A percentile compares a stretch with the other conserved stretches of the same genome.
Evolutionary conservation across 2,113 vertebrate species (phyloP).

Genomic region (Butorides virescens): DNA sequence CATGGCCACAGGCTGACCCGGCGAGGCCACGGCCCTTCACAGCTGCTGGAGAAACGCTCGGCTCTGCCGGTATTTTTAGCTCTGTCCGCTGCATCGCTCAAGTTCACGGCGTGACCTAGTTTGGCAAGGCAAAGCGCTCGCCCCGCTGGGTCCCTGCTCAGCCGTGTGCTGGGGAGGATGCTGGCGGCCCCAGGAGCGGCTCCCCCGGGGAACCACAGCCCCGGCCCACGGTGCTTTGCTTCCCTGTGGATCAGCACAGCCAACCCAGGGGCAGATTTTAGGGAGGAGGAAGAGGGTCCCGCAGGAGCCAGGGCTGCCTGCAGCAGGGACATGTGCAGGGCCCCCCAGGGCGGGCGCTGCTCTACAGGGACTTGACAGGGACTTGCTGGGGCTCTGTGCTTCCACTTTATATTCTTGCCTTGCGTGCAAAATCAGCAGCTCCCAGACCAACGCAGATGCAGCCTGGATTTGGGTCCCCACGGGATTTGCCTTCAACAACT

Average conservation of each 20-base stretch:
- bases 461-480: background rate
- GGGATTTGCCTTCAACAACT: background rate
- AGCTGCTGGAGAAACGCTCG: background rate
- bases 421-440: background rate
- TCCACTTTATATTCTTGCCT: background rate
- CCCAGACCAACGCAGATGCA: fast-evolving
- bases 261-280: background rate
- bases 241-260: background rate
- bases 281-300: background rate
- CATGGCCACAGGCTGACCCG: background rate
- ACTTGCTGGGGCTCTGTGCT: background rate
- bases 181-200: background rate
- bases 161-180: background rate
- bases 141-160: background rate
- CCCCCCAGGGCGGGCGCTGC: background rate
- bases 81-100: background rate
- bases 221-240: background rate
- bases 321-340: background rate
- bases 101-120: background rate
- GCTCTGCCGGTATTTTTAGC: background rate
- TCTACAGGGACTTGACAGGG: background rate
- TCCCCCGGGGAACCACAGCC: fast-evolving
- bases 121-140: background rate
- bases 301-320: background rate
- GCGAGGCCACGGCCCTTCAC: background rate